A percentile compares a stretch with the other conserved stretches of the same genome.
These are phyloP conservation scores for Pantala flavescens DNA, from an alignment of 1,140 invertebrate genomes.

Conservation along the genomic window DNA sequence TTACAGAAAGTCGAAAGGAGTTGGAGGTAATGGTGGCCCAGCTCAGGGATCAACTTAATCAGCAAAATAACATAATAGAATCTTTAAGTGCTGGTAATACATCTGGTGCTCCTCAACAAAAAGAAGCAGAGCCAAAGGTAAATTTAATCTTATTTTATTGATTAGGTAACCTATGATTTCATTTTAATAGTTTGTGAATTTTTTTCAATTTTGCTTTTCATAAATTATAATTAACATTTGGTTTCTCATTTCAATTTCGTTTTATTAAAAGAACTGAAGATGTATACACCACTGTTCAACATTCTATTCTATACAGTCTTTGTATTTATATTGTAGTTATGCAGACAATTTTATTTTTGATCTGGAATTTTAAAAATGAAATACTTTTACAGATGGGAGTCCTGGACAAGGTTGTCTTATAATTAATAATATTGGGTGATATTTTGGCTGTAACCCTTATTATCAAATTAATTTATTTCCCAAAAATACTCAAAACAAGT, in stretches of 20 bases:
- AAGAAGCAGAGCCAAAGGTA: not conserved
- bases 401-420: too few relatives aligned
- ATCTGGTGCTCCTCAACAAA: not conserved
- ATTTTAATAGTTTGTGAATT: not conserved
- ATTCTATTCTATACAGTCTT: not conserved
- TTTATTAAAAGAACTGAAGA: not conserved
- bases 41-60: not conserved
- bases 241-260: not conserved
- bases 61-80: not conserved
- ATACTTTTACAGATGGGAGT: too few relatives aligned
- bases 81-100: not conserved
- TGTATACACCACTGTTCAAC: too few relatives aligned
- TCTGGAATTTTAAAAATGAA: too few relatives aligned
- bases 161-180: too few relatives aligned
- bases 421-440: not conserved
- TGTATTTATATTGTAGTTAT: too few relatives aligned
- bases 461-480: too few relatives aligned
- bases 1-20: not conserved
- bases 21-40: not conserved
- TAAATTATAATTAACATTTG: not conserved
- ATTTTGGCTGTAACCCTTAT: too few relatives aligned
- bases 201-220: not conserved
- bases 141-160: too few relatives aligned
- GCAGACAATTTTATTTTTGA: too few relatives aligned
- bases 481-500: too few relatives aligned